phyloP scores from a whole-genome alignment of 2,113 vertebrate species.

The Glaucomys volans region DNA sequence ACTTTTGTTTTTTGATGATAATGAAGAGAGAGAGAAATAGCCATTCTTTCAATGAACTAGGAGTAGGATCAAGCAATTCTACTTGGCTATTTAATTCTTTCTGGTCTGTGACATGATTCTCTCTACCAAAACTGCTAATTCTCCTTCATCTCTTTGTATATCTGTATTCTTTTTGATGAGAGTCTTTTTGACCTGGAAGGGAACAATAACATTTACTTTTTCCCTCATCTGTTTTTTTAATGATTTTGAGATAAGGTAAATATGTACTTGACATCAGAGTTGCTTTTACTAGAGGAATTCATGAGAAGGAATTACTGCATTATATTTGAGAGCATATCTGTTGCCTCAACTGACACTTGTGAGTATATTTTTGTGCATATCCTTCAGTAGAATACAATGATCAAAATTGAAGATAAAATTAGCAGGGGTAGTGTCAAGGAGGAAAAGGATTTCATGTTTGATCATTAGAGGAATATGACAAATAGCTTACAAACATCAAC shows the following conservation, averaged over 20 bases:
- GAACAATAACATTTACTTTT: not conserved
- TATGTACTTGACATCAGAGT: not conserved
- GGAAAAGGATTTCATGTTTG: not conserved
- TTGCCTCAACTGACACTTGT: not conserved
- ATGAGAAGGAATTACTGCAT: not conserved
- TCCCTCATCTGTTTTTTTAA: not conserved
- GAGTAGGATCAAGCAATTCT: not conserved
- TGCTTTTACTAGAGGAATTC: not conserved
- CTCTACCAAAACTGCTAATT: not conserved
- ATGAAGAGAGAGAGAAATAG: not conserved
- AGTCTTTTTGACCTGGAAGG: not conserved
- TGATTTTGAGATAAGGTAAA: not conserved
- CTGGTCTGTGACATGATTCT: not conserved
- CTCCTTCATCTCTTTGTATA: not conserved
- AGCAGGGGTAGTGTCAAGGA: not conserved
- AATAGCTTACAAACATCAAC: not conserved
- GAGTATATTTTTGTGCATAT: slow-evolving; percentile 15
- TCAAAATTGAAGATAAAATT: slow-evolving; percentile 46
- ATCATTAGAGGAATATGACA: not conserved
- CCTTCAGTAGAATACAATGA: not conserved
- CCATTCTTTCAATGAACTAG: not conserved
- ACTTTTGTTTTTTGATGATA: slow-evolving; percentile 20
- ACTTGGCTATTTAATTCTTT: slow-evolving; percentile 23
- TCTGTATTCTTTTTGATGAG: not conserved
- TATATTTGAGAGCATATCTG: not conserved